Evolutionary conservation across 2,113 vertebrate species (phyloP).

Genomic region (Xerus inauris): DNA sequence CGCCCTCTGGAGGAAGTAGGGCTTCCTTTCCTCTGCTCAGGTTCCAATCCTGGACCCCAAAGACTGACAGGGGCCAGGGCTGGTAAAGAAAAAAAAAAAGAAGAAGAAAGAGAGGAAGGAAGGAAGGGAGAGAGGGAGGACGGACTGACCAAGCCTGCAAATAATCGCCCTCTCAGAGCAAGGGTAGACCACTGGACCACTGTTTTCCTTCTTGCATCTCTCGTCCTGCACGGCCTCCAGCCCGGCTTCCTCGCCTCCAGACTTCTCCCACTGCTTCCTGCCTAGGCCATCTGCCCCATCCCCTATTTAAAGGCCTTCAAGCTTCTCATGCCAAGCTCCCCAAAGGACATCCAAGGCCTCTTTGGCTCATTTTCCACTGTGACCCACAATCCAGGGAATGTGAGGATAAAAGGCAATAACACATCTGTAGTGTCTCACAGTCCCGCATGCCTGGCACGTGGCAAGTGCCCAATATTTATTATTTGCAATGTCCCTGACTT

Average conservation of each 20-base stretch:
- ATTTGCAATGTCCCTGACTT: neutral
- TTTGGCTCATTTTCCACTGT: neutral
- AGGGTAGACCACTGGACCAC: neutral
- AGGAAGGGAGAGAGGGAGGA: too few species aligned
- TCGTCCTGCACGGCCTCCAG: too few species aligned
- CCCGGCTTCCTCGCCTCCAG: neutral
- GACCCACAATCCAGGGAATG: neutral
- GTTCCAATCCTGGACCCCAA: neutral
- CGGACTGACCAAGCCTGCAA: neutral
- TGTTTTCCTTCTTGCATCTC: neutral
- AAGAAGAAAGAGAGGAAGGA: too few species aligned
- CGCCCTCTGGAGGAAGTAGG: conserved; percentile 80
- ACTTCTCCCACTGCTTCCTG: neutral
- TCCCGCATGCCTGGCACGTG: too few species aligned
- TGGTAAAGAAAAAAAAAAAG: neutral
- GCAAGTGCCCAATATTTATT: too few species aligned
- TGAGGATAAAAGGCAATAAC: too few species aligned
- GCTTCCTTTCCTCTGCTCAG: neutral
- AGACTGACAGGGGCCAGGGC: neutral
- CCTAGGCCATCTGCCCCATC: neutral
- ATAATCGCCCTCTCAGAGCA: neutral
- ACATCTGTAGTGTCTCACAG: too few species aligned
- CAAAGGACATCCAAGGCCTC: neutral
- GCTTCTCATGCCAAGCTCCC: neutral
- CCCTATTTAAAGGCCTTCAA: neutral